Base-by-base conservation (phyloP, 2,797 vertebrate genomes). In the Pristis pectinata region DNA sequence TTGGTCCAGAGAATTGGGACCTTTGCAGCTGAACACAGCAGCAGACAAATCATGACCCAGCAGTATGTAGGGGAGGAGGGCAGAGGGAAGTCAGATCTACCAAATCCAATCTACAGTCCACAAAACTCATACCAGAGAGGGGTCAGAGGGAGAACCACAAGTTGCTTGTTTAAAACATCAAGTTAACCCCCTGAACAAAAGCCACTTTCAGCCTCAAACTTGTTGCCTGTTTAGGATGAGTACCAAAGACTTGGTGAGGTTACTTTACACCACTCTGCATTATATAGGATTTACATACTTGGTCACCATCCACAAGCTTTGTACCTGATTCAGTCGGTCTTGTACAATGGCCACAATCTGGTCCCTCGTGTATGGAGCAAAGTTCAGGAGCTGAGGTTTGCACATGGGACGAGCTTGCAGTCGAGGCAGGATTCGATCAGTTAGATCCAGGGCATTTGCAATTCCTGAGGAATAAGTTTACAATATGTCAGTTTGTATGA, bases 361-460 rank as follows among this genome's bases (percentile, higher is more conserved):
- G 95, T 98, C 97, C 0, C 97, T 97, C 96, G 97, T 98, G 95
- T 99, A 99, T 1, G 99, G 99, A 0, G 98, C 96, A 95, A 99
- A 99, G 96, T 98, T 97, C 17, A 99, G 95, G 72, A 99, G 97
- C 94, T 9, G 97, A 0, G 99, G 99, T 70, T 97, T 97, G 94
- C 97, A 98, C 95, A 96, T 97, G 37, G 95, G 97, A 4, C 94
- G 96, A 0, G 97, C 96, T 96, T 98, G 98, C 94, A 97, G 98
- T 83, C 99, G 96, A 0, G 98, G 98, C 95, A 99, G 97, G 96
- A 99, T 98, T 53, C 99, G 98, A 95, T 99, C 98, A 0, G 98
- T 99, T 96, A 99, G 97, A 95, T 99, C 99, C 96, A 99, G 96
- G 1, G 98, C 98, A n/a, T 99, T 99, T 95, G 99, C 99, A 70